These are phyloP conservation scores for Theretra japonica DNA, from an alignment of 2,888 invertebrate species.

Conservation along the genomic window DNA sequence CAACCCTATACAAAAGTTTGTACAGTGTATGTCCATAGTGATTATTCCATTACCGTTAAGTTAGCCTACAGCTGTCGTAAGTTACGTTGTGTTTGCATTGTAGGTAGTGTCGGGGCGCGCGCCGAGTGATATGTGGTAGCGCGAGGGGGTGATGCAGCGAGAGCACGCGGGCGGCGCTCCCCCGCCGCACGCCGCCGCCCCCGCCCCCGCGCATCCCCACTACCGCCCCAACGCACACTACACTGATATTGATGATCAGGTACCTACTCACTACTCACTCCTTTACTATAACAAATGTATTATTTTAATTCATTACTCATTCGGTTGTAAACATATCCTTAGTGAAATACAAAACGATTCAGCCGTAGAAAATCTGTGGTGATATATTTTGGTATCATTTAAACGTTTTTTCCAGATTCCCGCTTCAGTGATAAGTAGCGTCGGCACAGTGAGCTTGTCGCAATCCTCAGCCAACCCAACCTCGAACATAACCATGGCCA, in stretches of 20 bases:
- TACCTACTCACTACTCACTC: constrained; percentile 39
- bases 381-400: constrained; percentile 42
- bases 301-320: no score
- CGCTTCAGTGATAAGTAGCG: constrained; percentile 85
- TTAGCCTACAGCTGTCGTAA: constrained; percentile 2
- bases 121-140: constrained; percentile 76
- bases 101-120: constrained; percentile 58
- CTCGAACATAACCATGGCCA: constrained; percentile 77
- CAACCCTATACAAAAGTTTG: no score
- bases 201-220: constrained; percentile 63
- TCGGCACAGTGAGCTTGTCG: constrained; percentile 83
- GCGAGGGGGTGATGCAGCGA: constrained; percentile 82
- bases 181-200: constrained; percentile 74
- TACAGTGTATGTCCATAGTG: not conserved
- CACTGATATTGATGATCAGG: constrained; percentile 82
- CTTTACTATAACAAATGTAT: no score
- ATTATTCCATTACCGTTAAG: constrained; percentile 8
- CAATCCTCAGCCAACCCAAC: constrained; percentile 71
- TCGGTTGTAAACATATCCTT: not conserved
- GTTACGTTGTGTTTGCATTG: constrained; percentile 35
- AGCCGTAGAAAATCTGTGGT: not conserved
- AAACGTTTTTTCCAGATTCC: constrained; percentile 71
- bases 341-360: not conserved
- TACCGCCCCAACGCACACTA: constrained; percentile 68
- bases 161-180: constrained; percentile 78